Conservation (phyloP, 2,113 vertebrate genomes). For the Hippoglossus stenolepis region DNA sequence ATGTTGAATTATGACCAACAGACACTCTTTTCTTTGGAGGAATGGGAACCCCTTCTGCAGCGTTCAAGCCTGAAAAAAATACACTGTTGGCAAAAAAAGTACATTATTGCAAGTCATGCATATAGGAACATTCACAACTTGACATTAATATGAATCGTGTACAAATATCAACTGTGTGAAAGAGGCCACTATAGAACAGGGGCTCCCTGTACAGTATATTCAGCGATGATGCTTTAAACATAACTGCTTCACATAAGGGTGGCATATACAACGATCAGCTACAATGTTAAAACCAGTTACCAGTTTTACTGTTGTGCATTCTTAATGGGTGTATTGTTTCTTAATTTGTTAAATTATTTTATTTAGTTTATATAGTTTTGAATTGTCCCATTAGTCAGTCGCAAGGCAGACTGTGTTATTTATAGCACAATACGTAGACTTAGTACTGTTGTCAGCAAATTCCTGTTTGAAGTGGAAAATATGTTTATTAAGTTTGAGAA, state of each 20-base stretch:
- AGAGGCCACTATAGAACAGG: slow-evolving; percentile 5
- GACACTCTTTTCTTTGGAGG: slow-evolving; percentile 54
- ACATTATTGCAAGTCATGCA: slow-evolving; percentile 17
- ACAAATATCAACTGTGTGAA: slow-evolving; percentile 22
- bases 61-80: slow-evolving; percentile 17
- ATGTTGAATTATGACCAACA: slow-evolving; percentile 58
- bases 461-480: background rate
- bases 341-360: background rate
- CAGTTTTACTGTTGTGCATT: background rate
- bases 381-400: background rate
- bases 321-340: background rate
- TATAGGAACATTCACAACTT: slow-evolving; percentile 23
- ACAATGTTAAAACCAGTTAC: background rate
- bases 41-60: slow-evolving; percentile 41
- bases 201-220: background rate
- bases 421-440: background rate
- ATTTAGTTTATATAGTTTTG: background rate
- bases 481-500: background rate
- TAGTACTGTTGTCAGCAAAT: background rate
- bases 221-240: background rate
- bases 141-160: slow-evolving; percentile 19
- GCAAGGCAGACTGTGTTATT: background rate
- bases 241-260: slow-evolving; percentile 6
- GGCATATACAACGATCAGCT: background rate
- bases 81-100: background rate